phyloP scores from a whole-genome alignment of 2,113 vertebrate species.

The Indicator maculatus region DNA sequence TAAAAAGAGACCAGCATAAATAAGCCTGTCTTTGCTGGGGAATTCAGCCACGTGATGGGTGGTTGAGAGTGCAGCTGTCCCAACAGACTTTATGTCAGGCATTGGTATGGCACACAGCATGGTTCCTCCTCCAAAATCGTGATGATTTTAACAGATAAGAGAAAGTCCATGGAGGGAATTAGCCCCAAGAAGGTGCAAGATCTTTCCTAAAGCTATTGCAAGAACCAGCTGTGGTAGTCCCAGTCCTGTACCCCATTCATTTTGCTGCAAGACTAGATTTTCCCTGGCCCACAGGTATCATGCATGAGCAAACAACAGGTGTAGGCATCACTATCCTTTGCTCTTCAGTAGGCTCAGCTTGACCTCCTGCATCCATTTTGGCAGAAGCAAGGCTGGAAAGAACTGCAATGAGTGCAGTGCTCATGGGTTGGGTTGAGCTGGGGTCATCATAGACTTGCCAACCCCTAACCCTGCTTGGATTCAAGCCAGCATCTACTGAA shows the following conservation, averaged over 20 bases:
- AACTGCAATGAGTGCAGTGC: not conserved
- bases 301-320: not conserved
- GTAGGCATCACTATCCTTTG: not conserved
- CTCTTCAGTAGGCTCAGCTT: not conserved
- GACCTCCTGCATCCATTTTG: not conserved
- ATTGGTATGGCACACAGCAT: not conserved
- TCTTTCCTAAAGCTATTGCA: not conserved
- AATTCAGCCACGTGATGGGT: not conserved
- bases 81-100: not conserved
- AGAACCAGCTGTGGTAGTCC: not conserved
- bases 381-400: not conserved
- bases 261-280: not conserved
- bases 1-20: slow-evolving; percentile 8
- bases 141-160: not conserved
- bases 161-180: not conserved
- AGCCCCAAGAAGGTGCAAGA: not conserved
- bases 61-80: not conserved
- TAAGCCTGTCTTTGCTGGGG: slow-evolving; percentile 36
- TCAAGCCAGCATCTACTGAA: not conserved
- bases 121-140: not conserved
- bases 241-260: not conserved
- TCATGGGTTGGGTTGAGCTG: not conserved
- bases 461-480: not conserved
- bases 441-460: not conserved
- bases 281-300: not conserved